Evolutionary conservation across 1,140 invertebrate species (phyloP).

Genomic region (Calycopis cecrops): DNA sequence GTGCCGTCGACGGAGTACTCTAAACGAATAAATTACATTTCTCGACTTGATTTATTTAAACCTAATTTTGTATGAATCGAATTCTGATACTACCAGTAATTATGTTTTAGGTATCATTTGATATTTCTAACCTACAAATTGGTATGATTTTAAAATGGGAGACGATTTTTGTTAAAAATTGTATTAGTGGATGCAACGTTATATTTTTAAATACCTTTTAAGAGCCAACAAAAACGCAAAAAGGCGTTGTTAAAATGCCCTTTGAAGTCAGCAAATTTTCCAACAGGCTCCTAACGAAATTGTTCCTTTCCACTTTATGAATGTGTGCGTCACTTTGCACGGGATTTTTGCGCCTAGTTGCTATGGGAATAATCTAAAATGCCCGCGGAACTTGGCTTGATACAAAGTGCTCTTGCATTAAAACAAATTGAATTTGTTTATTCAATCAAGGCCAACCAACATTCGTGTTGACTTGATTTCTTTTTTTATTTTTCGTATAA

Average conservation of each 20-base stretch:
- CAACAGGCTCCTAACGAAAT: constrained; percentile 65
- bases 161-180: constrained; percentile 6
- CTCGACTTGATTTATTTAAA: constrained; percentile 32
- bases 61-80: constrained; percentile 22
- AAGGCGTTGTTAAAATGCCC: constrained; percentile 58
- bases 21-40: constrained; percentile 37
- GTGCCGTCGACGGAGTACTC: constrained; percentile 29
- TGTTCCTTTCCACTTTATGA: constrained; percentile 66
- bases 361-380: constrained; percentile 36
- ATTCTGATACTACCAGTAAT: constrained; percentile 2
- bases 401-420: constrained; percentile 1
- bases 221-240: constrained; percentile 53
- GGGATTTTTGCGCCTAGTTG: constrained; percentile 41
- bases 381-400: constrained; percentile 1
- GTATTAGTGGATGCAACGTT: constrained; percentile 23
- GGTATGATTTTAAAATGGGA: neutral
- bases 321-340: constrained; percentile 53
- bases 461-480: neutral
- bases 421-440: constrained; percentile 6
- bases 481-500: neutral
- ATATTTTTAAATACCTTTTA: constrained; percentile 54
- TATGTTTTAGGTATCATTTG: neutral
- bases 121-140: neutral
- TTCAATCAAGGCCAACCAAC: neutral
- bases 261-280: constrained; percentile 66